A percentile compares a stretch with the other conserved stretches of the same genome.
These are phyloP conservation scores for Wiebesia pumilae DNA, from an alignment of 1,140 invertebrate genomes.

Conservation along the genomic window DNA sequence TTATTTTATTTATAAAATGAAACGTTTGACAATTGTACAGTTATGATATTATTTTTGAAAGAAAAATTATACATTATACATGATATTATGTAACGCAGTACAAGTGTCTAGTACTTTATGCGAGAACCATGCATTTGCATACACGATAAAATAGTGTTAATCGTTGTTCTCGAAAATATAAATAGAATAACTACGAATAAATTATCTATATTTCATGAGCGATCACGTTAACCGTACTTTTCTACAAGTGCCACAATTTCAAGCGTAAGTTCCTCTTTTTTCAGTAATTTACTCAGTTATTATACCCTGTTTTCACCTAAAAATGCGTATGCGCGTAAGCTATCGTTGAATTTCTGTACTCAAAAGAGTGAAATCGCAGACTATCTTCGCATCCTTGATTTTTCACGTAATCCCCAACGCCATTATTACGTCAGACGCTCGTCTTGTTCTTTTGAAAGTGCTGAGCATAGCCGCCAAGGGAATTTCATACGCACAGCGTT, in stretches of 20 bases:
- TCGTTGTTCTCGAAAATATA: no score
- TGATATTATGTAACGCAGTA: no score
- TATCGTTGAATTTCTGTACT: not conserved
- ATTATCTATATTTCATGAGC: not conserved
- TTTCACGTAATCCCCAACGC: not conserved
- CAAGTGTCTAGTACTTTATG: no score
- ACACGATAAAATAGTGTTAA: no score
- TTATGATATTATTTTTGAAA: no score
- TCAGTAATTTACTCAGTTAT: not conserved
- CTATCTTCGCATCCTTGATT: not conserved
- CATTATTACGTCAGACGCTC: not conserved
- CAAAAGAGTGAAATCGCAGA: not conserved
- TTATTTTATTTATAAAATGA: no score
- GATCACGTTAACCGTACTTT: not conserved
- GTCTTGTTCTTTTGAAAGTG: conserved; percentile 15
- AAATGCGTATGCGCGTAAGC: not conserved
- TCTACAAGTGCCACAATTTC: not conserved
- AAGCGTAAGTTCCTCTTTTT: not conserved
- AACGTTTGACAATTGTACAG: no score
- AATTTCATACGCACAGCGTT: conserved; percentile 1
- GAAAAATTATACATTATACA: no score
- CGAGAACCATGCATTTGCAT: no score
- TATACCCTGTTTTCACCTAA: not conserved
- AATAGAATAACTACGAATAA: no score
- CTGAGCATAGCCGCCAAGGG: not conserved